Evolutionary conservation across 2,113 vertebrate species (phyloP), one percentile per base, ranked within the genome.

Genomic region (Brevimyrus niger): DNA sequence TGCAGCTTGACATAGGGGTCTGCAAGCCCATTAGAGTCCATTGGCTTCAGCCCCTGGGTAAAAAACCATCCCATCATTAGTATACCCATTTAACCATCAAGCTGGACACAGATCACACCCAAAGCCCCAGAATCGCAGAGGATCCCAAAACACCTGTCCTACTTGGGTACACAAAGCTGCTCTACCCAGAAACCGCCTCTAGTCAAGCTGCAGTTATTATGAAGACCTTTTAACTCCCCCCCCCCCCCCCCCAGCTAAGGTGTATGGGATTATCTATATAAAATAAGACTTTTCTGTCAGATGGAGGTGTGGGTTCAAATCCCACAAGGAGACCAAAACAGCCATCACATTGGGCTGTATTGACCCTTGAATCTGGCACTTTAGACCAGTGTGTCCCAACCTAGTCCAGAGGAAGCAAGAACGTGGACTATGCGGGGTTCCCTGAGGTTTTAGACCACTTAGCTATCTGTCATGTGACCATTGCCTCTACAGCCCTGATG

Each of bases 1-100:
- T 99, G 98, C 80, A 99, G 95, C 89, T 99, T 99, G 58, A 99
- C 96, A 0, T 99, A 99, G 9, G 98, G 98, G 94, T 99, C 98
- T 0, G 98, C 98, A 93, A 99, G 93, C 46, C 98, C 98, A 0
- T 99, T 99, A 27, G 98, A 98, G 92, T 99, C 98, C 98, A 99
- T 99, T 0, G 98, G 98, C 91, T 99, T 99, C 91, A 99, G 94
- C 53, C 98, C 98, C 98, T 99, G 88, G 31, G 90, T 89, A 90
- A 90, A 89, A 88, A 21, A 50, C 13, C 51, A 87, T 4, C 31
- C 15, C 15, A 48, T 48, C 9, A 1, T 65, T 23, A 89, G 13
- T 27, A 48, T 88, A 90, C 61, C 86, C 2, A 15, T 38, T 38
- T 76, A 76, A 76, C 10, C 31, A 76, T 76, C 27, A 76, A 13